Evolutionary conservation across 2,888 invertebrate species (phyloP).

Genomic region (Megaustenia siamemsis): DNA sequence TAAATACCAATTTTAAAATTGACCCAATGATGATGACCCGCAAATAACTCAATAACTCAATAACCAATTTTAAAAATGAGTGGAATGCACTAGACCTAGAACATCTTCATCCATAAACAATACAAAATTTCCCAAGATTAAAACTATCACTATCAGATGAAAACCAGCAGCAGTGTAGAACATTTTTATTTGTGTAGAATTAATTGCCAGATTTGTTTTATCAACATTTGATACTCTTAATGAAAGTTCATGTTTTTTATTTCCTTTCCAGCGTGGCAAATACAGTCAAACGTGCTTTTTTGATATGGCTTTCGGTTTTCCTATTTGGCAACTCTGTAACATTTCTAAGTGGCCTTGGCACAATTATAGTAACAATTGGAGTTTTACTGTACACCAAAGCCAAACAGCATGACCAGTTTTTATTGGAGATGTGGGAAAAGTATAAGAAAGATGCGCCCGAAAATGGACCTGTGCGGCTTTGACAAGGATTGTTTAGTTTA

Average conservation of each 20-base stretch:
- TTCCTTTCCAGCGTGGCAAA: conserved; percentile 86
- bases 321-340: conserved; percentile 89
- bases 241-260: background rate
- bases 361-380: conserved; percentile 86
- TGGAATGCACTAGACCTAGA: too few relatives aligned
- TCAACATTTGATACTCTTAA: background rate
- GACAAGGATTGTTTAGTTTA: conserved; percentile 38
- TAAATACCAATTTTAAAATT: too few relatives aligned
- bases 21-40: too few relatives aligned
- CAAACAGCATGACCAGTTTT: conserved; percentile 79
- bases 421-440: conserved; percentile 55
- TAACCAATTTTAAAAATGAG: too few relatives aligned
- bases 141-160: background rate
- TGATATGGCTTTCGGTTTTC: conserved; percentile 88
- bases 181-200: too few relatives aligned
- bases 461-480: conserved; percentile 27
- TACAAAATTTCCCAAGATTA: background rate
- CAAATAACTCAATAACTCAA: too few relatives aligned
- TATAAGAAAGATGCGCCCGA: conserved; percentile 47
- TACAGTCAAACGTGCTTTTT: conserved; percentile 88
- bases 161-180: too few relatives aligned
- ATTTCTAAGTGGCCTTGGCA: conserved; percentile 86
- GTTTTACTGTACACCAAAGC: conserved; percentile 88
- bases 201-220: too few relatives aligned
- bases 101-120: too few relatives aligned